Conservation (phyloP, 2,797 vertebrate genomes). For the Urocyon cinereoargenteus region DNA sequence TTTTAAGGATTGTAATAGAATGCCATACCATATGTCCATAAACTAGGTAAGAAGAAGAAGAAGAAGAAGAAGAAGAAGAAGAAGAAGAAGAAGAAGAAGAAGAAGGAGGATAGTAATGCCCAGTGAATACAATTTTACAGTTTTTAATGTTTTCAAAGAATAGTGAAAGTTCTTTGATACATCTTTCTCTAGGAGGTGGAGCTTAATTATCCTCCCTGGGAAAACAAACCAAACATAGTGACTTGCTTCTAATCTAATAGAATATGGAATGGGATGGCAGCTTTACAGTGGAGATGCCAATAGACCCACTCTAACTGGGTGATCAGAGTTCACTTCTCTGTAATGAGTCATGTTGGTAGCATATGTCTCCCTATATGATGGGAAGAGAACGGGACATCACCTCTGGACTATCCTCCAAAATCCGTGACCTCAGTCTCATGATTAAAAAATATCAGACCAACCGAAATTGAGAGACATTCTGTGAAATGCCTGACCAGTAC, state of each 20-base stretch:
- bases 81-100: background rate
- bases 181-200: background rate
- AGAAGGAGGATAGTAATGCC: background rate
- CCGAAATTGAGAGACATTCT: background rate
- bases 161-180: conserved; percentile 68
- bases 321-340: background rate
- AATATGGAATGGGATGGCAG: too few species aligned
- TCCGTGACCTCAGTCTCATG: background rate
- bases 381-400: background rate
- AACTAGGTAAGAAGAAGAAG: conserved; percentile 65
- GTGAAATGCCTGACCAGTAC: background rate
- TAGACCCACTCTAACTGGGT: background rate
- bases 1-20: conserved; percentile 82
- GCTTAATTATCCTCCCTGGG: background rate
- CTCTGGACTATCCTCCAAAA: background rate
- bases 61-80: background rate
- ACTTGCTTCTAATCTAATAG: background rate
- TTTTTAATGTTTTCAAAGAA: conserved; percentile 81
- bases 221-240: background rate
- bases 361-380: background rate
- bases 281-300: background rate
- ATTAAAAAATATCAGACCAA: background rate
- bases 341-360: background rate
- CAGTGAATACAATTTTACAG: conserved; percentile 64
- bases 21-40: conserved; percentile 77